A percentile compares a stretch with the other conserved stretches of the same genome.
These are phyloP conservation scores for Spodoptera frugiperda DNA, from an alignment of 1,140 invertebrate species.

Conservation along the genomic window DNA sequence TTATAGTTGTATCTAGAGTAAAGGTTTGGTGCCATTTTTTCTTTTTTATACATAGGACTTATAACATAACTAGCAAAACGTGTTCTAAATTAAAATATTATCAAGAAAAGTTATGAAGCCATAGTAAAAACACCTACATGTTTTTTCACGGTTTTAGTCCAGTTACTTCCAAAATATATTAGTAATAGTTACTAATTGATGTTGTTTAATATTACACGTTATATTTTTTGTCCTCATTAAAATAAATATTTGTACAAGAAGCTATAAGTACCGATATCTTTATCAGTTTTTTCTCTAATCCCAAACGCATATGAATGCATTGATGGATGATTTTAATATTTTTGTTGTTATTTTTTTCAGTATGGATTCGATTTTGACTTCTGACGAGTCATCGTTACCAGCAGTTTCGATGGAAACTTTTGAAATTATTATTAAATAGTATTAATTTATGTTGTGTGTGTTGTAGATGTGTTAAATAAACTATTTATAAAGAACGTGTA, in stretches of 20 bases:
- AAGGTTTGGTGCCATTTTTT: no score
- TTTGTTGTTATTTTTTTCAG: slow-evolving; percentile 19
- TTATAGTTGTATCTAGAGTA: no score
- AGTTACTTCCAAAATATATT: neutral
- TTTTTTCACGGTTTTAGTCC: neutral
- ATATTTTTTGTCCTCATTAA: no score
- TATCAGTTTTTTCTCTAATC: neutral
- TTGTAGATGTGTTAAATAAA: slow-evolving; percentile 1
- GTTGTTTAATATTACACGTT: no score
- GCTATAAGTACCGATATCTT: neutral
- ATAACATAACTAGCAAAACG: no score
- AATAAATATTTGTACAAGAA: no score
- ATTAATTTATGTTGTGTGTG: neutral
- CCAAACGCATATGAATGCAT: neutral
- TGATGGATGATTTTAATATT: neutral
- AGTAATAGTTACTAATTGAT: no score
- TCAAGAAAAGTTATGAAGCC: no score
- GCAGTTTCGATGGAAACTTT: neutral
- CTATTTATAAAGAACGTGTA: neutral
- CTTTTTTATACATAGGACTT: no score
- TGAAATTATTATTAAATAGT: neutral
- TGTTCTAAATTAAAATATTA: no score
- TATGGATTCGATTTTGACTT: slow-evolving; percentile 37
- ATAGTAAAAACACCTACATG: no score
- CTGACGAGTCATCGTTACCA: slow-evolving; percentile 6